Percentiles rank a stretch among this genome's conserved stretches.
Conservation (phyloP, 2,113 vertebrate species). For the Acanthisitta chloris region DNA sequence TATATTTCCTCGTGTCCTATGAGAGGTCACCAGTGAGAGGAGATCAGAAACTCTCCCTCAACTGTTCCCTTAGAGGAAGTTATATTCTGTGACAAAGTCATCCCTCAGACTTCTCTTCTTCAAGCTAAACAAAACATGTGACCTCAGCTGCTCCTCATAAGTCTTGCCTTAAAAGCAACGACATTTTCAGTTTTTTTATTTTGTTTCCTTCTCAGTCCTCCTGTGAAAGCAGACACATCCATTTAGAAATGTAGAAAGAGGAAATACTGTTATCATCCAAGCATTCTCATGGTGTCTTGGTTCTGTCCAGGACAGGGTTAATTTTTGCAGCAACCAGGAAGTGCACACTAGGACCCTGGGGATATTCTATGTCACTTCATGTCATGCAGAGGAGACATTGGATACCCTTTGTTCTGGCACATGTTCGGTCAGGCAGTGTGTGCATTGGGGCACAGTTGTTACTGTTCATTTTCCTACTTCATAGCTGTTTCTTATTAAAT, state of each 20-base stretch:
- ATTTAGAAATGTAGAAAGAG: not conserved
- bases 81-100: not conserved
- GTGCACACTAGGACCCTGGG: too few species aligned
- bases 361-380: too few species aligned
- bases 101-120: not conserved
- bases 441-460: too few species aligned
- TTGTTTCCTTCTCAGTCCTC: not conserved
- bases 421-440: too few species aligned
- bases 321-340: too few species aligned
- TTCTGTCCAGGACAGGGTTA: too few species aligned
- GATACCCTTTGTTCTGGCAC: too few species aligned
- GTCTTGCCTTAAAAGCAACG: not conserved
- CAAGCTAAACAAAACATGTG: not conserved
- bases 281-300: not conserved
- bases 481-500: too few species aligned
- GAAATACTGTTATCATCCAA: not conserved
- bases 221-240: not conserved
- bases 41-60: not conserved
- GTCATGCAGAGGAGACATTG: too few species aligned
- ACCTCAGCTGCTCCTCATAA: not conserved
- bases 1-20: not conserved
- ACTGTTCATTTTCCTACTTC: too few species aligned
- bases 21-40: not conserved
- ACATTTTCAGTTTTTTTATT: not conserved
- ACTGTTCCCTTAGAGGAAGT: rapidly evolving